Evolutionary conservation across 2,113 vertebrate species (phyloP).

Genomic region (Gasterosteus aculeatus): DNA sequence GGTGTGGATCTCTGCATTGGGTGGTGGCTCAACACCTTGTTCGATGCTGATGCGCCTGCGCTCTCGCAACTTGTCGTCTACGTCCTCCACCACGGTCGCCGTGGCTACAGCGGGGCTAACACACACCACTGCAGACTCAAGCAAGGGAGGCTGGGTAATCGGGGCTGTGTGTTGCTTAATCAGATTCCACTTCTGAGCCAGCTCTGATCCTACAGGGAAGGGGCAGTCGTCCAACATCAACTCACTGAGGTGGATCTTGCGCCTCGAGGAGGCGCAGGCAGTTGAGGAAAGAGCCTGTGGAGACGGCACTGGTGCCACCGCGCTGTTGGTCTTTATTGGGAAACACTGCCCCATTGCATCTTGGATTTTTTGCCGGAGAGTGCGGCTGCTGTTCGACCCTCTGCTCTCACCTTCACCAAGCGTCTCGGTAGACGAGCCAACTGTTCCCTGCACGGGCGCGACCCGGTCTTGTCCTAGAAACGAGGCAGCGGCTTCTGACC

Average conservation of each 20-base stretch:
- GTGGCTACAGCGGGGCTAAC: conserved; percentile 41
- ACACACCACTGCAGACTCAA: conserved; percentile 67
- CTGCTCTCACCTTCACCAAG: conserved; percentile 66
- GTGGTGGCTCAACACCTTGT: conserved; percentile 86
- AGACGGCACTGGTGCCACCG: conserved; percentile 47
- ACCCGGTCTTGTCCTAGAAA: conserved; percentile 56
- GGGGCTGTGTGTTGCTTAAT: conserved; percentile 88
- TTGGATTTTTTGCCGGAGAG: conserved; percentile 85
- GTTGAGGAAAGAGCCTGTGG: conserved; percentile 66
- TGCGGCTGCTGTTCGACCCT: conserved; percentile 73
- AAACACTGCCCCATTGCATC: conserved; percentile 88
- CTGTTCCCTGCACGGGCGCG: conserved; percentile 38
- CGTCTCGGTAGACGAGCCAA: conserved; percentile 38
- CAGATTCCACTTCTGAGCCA: conserved; percentile 87
- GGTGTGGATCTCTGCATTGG: conserved; percentile 86
- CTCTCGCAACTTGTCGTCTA: conserved; percentile 83
- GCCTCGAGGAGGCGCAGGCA: conserved; percentile 70
- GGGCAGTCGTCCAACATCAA: conserved; percentile 88
- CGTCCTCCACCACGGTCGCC: conserved; percentile 77
- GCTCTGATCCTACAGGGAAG: conserved; percentile 83
- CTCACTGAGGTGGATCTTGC: conserved; percentile 87
- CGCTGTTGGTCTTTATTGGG: conserved; percentile 80
- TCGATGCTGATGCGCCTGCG: conserved; percentile 87
- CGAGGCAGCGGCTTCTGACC: conserved; percentile 60
- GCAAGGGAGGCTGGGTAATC: conserved; percentile 77